Evolutionary conservation across 2,113 vertebrate species (phyloP).

Genomic region (Symphodus melops): DNA sequence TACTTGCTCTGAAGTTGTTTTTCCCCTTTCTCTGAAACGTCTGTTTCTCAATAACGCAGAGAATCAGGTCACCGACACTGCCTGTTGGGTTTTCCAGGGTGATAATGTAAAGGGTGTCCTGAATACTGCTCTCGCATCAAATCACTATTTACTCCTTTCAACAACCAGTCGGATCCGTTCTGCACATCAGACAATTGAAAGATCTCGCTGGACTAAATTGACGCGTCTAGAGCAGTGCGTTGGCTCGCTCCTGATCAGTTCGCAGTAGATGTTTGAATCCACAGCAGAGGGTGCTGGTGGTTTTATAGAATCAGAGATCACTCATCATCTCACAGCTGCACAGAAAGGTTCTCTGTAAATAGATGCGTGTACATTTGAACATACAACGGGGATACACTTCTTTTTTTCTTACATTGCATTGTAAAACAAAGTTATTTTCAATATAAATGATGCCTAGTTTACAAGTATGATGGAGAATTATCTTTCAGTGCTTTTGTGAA

Average conservation of each 20-base stretch:
- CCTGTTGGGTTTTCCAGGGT: conserved; percentile 40
- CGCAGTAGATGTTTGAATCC: conserved; percentile 16
- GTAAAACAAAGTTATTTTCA: conserved; percentile 87
- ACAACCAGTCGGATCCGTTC: conserved; percentile 17
- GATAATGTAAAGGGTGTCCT: conserved; percentile 28
- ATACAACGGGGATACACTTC: conserved; percentile 87
- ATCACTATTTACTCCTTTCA: conserved; percentile 9
- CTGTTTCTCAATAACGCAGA: conserved; percentile 22
- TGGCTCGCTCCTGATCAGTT: conserved; percentile 9
- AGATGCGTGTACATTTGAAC: conserved; percentile 92
- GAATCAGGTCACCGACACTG: conserved; percentile 27
- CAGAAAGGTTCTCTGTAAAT: conserved; percentile 89
- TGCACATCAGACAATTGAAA: conserved; percentile 39
- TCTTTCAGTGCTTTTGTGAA: conserved; percentile 73
- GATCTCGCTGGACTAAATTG: conserved; percentile 36
- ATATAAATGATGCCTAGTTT: conserved; percentile 87
- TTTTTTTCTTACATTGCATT: conserved; percentile 91
- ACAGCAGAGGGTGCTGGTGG: conserved; percentile 34
- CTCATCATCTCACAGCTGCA: conserved; percentile 29
- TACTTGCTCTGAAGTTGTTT: conserved; percentile 9
- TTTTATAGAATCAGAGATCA: conserved; percentile 19
- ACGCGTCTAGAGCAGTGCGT: conserved; percentile 37
- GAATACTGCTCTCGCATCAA: conserved; percentile 28
- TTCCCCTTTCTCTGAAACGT: neutral
- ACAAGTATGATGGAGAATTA: conserved; percentile 63